A percentile compares a stretch with the other conserved stretches of the same genome.
Evolutionary conservation across 1,140 invertebrate species (phyloP).

Genomic region (Yoshiicerus persimilis): DNA sequence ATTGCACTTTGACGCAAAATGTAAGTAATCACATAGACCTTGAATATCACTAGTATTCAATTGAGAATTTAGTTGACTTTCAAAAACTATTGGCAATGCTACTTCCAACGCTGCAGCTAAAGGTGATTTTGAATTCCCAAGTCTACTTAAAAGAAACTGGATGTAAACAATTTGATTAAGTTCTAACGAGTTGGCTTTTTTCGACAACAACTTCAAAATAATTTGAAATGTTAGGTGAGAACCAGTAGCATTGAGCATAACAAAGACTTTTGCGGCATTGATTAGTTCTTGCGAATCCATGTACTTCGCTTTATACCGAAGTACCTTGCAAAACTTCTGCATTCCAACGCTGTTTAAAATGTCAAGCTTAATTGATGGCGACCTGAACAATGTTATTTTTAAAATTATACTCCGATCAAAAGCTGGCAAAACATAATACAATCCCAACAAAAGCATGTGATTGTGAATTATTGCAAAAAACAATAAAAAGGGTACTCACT

Average conservation of each 20-base stretch:
- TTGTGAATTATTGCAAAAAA: background rate
- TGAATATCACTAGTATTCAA: slow-evolving; percentile 58
- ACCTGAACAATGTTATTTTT: background rate
- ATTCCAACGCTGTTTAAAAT: slow-evolving; percentile 53
- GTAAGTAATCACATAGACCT: slow-evolving; percentile 58
- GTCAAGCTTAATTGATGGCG: background rate
- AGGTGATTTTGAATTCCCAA: slow-evolving; percentile 54
- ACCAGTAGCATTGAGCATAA: slow-evolving; percentile 59
- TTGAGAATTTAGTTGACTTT: slow-evolving; percentile 60
- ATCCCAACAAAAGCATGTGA: background rate
- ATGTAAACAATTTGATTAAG: slow-evolving; percentile 64
- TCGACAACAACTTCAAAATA: slow-evolving; percentile 62
- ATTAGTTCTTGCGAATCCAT: slow-evolving; percentile 61
- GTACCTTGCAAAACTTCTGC: slow-evolving; percentile 55
- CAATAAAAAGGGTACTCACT: background rate
- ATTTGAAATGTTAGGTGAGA: slow-evolving; percentile 62
- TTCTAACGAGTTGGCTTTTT: slow-evolving; percentile 62
- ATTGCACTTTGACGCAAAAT: slow-evolving; percentile 57
- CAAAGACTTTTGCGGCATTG: slow-evolving; percentile 60
- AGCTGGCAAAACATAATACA: too few relatives aligned
- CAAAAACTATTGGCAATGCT: slow-evolving; percentile 65
- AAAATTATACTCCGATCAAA: too few relatives aligned
- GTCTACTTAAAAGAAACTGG: slow-evolving; percentile 59
- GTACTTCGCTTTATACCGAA: slow-evolving; percentile 59
- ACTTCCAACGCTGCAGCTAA: slow-evolving; percentile 62